These are phyloP conservation scores for Drosophila siamana DNA, from an alignment of 2,888 invertebrate species.

Conservation along the genomic window DNA sequence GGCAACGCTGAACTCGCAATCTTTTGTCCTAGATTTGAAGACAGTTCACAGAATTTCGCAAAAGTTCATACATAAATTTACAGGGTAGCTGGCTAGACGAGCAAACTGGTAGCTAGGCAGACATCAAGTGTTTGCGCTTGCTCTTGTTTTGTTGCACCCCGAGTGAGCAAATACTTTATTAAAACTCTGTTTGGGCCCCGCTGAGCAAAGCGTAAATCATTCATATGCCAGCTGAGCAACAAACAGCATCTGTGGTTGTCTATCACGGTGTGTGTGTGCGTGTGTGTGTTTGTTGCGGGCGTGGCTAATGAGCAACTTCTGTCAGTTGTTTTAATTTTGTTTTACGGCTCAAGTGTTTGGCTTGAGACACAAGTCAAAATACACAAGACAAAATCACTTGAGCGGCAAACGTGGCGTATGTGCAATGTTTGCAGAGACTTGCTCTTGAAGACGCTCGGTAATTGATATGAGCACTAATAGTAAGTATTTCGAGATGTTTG, in stretches of 20 bases:
- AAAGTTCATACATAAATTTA: no score
- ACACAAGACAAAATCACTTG: constrained; percentile 5
- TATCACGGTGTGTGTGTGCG: constrained; percentile 1
- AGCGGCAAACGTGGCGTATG: constrained; percentile 51
- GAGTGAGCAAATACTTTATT: constrained; percentile 79
- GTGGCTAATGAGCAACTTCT: constrained; percentile 66
- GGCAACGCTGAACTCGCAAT: no score
- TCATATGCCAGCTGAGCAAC: constrained; percentile 33
- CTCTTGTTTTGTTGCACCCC: constrained; percentile 66
- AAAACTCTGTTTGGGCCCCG: constrained; percentile 65
- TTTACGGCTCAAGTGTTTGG: constrained; percentile 64
- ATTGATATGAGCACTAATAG: constrained; percentile 62
- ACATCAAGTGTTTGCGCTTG: constrained; percentile 49
- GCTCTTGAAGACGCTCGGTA: constrained; percentile 35
- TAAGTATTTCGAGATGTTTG: constrained; percentile 63
- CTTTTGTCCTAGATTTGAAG: no score
- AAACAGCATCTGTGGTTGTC: constrained; percentile 10
- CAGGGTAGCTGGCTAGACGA: constrained; percentile 7
- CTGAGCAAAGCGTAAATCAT: constrained; percentile 54
- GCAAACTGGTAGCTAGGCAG: neutral
- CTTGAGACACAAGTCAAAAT: constrained; percentile 55
- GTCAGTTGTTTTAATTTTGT: constrained; percentile 58
- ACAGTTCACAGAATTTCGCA: no score
- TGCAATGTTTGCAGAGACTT: constrained; percentile 48
- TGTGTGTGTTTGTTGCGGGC: constrained; percentile 8